Conservation (phyloP, 2,113 vertebrate species). For the Climacteris rufus region DNA sequence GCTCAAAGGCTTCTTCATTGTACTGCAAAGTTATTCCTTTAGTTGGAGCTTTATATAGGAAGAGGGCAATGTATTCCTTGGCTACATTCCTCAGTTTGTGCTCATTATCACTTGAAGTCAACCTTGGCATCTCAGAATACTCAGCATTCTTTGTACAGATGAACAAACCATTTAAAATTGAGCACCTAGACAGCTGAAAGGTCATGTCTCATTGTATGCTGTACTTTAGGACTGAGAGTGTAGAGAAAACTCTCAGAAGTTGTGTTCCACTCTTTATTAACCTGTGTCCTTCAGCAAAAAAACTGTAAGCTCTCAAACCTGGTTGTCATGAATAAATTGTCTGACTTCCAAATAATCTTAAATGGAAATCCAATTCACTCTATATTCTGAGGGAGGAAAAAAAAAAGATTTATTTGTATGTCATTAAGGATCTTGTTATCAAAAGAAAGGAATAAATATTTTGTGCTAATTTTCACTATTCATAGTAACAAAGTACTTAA, state of each 20-base stretch:
- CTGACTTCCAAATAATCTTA: slow-evolving; percentile 53
- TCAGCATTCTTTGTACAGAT: slow-evolving; percentile 40
- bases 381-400: background rate
- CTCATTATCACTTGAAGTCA: slow-evolving; percentile 35
- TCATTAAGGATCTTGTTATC: background rate
- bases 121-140: slow-evolving; percentile 21
- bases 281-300: slow-evolving; percentile 1
- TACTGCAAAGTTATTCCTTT: slow-evolving; percentile 37
- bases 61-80: background rate
- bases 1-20: slow-evolving; percentile 9
- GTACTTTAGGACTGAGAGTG: slow-evolving; percentile 34
- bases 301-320: slow-evolving; percentile 26
- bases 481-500: background rate
- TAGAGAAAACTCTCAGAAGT: slow-evolving; percentile 28
- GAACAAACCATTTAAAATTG: slow-evolving; percentile 65
- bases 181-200: slow-evolving; percentile 41
- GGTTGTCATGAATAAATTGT: slow-evolving; percentile 28
- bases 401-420: background rate
- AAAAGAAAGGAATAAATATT: slow-evolving; percentile 38
- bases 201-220: slow-evolving; percentile 1
- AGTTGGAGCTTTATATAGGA: background rate
- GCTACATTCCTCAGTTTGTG: slow-evolving; percentile 41
- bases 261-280: slow-evolving; percentile 42
- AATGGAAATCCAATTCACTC: background rate
- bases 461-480: background rate